A percentile compares a stretch with the other conserved stretches of the same genome.
Evolutionary conservation across 37 sponge, comb jelly and placozoan genomes (phyloP).

Genomic region (Haliclona indistincta): DNA sequence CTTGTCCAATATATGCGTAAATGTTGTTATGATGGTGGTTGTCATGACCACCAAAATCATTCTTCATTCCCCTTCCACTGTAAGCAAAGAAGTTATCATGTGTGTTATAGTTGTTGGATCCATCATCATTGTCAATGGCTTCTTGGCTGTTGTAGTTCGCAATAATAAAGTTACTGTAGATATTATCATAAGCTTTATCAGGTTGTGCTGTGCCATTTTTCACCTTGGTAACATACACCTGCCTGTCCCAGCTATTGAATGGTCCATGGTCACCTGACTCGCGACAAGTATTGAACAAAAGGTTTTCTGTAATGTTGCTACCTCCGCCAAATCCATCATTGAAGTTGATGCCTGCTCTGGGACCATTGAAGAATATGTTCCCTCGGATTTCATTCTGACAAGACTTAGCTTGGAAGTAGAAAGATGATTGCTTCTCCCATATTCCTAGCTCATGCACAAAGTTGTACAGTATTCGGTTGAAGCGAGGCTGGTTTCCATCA

Average conservation of each 20-base stretch:
- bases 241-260: conserved; percentile 51
- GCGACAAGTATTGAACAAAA: conserved; percentile 44
- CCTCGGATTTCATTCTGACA: conserved; percentile 19
- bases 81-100: conserved; percentile 40
- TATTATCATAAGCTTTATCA: conserved; percentile 5
- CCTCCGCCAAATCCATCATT: conserved; percentile 84
- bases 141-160: conserved; percentile 18
- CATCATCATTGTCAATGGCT: conserved; percentile 55
- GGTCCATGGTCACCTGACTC: conserved; percentile 60
- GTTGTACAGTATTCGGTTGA: conserved; percentile 17
- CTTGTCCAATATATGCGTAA: conserved; percentile 32
- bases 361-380: conserved; percentile 60
- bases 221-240: conserved; percentile 31
- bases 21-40: conserved; percentile 36
- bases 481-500: conserved; percentile 32
- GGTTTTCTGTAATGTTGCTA: conserved; percentile 34
- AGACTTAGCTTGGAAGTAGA: conserved; percentile 29
- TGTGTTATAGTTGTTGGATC: conserved; percentile 28
- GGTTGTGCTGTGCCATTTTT: conserved; percentile 13
- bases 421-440: conserved; percentile 36
- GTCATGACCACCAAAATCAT: conserved; percentile 40
- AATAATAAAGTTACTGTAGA: conserved; percentile 36
- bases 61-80: conserved; percentile 63
- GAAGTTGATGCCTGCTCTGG: conserved; percentile 59
- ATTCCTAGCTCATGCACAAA: conserved; percentile 51